phyloP scores from a whole-genome alignment of 2,888 invertebrate species.

The Hetaerina titia region DNA sequence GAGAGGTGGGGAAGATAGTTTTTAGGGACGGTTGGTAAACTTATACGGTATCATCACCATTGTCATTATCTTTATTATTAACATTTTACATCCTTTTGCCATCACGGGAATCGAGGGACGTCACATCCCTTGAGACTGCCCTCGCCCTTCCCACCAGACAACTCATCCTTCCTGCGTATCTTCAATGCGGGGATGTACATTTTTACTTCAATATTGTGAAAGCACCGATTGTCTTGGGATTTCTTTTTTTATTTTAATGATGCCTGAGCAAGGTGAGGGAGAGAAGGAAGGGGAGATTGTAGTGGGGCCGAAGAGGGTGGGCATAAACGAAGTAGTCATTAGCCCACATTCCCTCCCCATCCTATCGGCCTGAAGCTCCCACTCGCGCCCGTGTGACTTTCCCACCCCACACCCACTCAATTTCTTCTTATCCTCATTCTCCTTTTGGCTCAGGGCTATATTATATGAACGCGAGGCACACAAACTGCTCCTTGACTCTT shows the following conservation, averaged over 20 bases:
- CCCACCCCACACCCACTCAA: neutral
- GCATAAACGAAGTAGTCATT: conserved; percentile 45
- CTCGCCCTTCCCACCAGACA: neutral
- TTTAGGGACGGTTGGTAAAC: neutral
- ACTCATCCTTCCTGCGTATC: neutral
- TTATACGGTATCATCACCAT: neutral
- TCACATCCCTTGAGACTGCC: neutral
- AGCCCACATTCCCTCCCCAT: conserved; percentile 34
- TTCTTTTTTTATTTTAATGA: neutral
- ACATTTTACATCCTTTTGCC: neutral
- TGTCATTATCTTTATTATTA: neutral
- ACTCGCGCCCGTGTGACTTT: neutral
- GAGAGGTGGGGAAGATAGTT: neutral
- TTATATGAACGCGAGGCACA: neutral
- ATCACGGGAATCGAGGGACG: neutral
- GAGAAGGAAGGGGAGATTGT: neutral
- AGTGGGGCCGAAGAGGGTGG: neutral
- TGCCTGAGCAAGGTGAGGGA: neutral
- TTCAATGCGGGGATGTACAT: conserved; percentile 1
- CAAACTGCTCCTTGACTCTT: conserved; percentile 26
- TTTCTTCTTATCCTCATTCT: neutral
- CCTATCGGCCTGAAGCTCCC: conserved; percentile 15
- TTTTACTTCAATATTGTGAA: conserved; percentile 25
- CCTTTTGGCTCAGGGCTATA: neutral
- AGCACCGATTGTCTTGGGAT: neutral